Evolutionary conservation across 2,797 vertebrate species (phyloP).

Genomic region (Enteromius trimaculatus): DNA sequence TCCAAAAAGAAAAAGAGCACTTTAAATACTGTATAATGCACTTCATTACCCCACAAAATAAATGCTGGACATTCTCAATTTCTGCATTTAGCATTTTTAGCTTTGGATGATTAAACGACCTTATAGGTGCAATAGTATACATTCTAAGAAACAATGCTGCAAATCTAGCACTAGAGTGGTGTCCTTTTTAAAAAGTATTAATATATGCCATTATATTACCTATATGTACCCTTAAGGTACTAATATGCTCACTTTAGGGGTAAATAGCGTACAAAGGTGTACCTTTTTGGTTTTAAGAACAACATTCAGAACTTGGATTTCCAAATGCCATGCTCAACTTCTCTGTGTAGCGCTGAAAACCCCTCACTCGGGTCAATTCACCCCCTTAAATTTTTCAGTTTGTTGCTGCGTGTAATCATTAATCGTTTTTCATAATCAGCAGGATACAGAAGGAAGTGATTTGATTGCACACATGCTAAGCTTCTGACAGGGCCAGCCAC

Average conservation of each 20-base stretch:
- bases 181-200: not conserved
- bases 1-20: not conserved
- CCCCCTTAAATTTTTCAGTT: constrained; percentile 38
- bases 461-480: constrained; percentile 46
- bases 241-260: not conserved
- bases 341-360: not conserved
- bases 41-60: too few relatives aligned
- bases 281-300: not conserved
- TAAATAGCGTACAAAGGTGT: not conserved
- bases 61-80: not conserved
- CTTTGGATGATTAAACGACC: not conserved
- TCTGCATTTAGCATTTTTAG: not conserved
- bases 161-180: not conserved
- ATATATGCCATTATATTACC: not conserved
- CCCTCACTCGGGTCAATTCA: not conserved
- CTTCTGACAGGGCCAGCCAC: constrained; percentile 41
- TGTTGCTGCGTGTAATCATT: constrained; percentile 42
- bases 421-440: constrained; percentile 44
- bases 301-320: not conserved
- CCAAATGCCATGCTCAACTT: not conserved
- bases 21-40: not conserved
- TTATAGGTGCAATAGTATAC: not conserved
- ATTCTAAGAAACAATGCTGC: not conserved
- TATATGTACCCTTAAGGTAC: not conserved
- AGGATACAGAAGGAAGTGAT: constrained; percentile 43